These are phyloP conservation scores for Sipha flava DNA, from an alignment of 1,140 invertebrate genomes.

Conservation along the genomic window DNA sequence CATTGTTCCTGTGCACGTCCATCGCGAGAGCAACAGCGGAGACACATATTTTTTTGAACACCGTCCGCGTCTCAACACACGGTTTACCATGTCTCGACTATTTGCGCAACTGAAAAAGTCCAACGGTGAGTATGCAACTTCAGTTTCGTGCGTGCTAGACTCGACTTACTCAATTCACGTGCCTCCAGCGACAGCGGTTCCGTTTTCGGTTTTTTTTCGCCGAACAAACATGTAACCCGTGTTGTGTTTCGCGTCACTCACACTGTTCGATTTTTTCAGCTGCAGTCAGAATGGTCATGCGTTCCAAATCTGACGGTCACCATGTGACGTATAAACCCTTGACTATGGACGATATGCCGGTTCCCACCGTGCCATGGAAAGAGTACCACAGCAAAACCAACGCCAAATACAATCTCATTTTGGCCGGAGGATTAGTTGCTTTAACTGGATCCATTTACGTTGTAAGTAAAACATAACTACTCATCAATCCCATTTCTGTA, in stretches of 20 bases:
- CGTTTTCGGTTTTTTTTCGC: no score
- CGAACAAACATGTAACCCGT: background rate
- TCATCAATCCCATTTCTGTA: background rate
- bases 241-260: no score
- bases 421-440: background rate
- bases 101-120: conserved; percentile 16
- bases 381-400: conserved; percentile 55
- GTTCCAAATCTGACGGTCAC: background rate
- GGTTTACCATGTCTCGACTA: background rate
- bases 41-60: no score
- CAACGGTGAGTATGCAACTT: background rate
- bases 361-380: conserved; percentile 64
- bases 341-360: conserved; percentile 62
- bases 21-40: no score
- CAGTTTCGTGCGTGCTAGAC: no score
- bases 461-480: background rate
- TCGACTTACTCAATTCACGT: no score
- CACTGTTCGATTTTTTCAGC: background rate
- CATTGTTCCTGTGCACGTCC: no score
- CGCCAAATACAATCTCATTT: conserved; percentile 42
- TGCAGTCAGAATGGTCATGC: background rate
- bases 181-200: no score
- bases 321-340: background rate
- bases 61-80: no score
- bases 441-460: background rate